Conservation (phyloP, 2,888 invertebrate species). For the Papilio elwesi region DNA sequence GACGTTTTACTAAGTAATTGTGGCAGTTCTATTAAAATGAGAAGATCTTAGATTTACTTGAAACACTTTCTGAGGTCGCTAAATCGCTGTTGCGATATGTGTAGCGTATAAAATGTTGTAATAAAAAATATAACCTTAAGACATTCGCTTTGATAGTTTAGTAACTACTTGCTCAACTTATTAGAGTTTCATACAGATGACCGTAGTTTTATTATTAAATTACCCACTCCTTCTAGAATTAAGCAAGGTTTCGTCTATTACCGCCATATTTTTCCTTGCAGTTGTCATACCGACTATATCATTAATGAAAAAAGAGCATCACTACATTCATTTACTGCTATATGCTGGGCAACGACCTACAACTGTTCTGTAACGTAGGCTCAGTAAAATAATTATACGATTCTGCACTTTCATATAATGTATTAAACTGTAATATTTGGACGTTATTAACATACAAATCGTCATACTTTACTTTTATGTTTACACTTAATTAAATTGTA, state of each 20-base stretch:
- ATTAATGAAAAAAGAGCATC: too few relatives aligned
- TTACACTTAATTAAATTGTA: background rate
- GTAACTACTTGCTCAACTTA: conserved; percentile 28
- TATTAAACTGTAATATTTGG: too few relatives aligned
- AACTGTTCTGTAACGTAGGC: too few relatives aligned
- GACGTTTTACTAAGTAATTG: conserved; percentile 7
- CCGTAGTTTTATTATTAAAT: background rate
- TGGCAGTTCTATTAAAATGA: conserved; percentile 7
- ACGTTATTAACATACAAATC: too few relatives aligned
- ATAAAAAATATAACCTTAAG: conserved; percentile 17
- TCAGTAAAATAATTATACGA: too few relatives aligned
- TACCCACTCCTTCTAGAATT: background rate
- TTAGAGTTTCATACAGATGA: conserved; percentile 7
- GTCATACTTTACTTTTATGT: too few relatives aligned
- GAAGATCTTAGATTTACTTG: conserved; percentile 5
- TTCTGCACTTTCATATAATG: too few relatives aligned
- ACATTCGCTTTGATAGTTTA: conserved; percentile 27
- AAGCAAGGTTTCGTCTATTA: background rate
- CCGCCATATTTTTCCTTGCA: too few relatives aligned
- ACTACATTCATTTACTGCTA: too few relatives aligned
- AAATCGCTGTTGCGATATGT: conserved; percentile 33
- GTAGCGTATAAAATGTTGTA: conserved; percentile 34
- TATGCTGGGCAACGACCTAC: too few relatives aligned
- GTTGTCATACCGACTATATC: too few relatives aligned
- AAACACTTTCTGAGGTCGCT: conserved; percentile 26